Evolutionary conservation across 1,140 invertebrate genomes (phyloP), one percentile per base, ranked within the genome.

Genomic region (Leptinotarsa defecta): DNA sequence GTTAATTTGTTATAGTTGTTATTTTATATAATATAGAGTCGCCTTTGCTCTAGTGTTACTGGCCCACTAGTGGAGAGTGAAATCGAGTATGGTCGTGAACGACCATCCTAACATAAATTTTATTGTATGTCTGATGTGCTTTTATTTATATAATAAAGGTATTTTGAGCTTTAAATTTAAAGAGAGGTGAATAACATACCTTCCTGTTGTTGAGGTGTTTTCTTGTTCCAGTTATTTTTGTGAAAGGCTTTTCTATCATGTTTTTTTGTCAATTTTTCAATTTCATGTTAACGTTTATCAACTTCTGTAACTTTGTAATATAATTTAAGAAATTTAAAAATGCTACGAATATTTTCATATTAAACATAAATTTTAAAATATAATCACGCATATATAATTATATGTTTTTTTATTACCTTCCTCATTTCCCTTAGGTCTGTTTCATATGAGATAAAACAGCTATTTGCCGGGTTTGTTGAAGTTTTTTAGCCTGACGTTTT

Each of bases 261-360:
- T 74, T 77, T 72, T 63, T 74, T 79, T 79, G 43, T 71, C 74
- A 76, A 74, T 80, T 78, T 71, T 73, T 79, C 77, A 73, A 76
- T 64, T 78, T 78, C 74, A 75, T 77, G 76, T 80, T 68, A 76
- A 79, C 79, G 75, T 78, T 34, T 77, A 77, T 48, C 48, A 52
- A 71, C 61, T 73, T 73, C 71, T 73, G 63, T 65, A 73, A 73
- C 71, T 64, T 80, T 82, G 81, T 83, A 83, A 82, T 34, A 81
- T 83, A 81, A 82, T 83, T 82, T 82, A 78, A 81, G 82, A 77
- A 81, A 78, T 80, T 79, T 81, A 83, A 74, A 79, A 84, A 82
- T 84, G 82, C 83, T 83, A 82, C 82, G 78, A 82, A 84, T 84
- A 84, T 84, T 84, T 84, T 84, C 83, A 83, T 84, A 84, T 82